phyloP scores from a whole-genome alignment of 1,140 invertebrate species.

The Branchinecta lindahli region DNA sequence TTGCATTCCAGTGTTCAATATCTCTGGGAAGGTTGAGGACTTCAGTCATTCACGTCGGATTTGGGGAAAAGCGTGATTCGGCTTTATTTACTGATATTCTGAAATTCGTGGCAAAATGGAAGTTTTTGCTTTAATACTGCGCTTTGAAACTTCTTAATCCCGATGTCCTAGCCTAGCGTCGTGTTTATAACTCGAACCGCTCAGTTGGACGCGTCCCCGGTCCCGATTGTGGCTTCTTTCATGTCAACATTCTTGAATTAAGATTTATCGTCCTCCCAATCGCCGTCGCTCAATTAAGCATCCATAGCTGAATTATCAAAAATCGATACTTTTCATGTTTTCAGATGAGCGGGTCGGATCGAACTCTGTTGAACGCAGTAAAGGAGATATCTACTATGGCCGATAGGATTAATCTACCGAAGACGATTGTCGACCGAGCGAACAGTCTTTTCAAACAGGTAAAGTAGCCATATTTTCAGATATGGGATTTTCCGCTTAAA shows the following conservation, averaged over 20 bases:
- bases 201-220: not conserved
- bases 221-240: not conserved
- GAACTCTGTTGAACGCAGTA: constrained; percentile 87
- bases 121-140: no score
- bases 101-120: no score
- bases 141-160: no score
- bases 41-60: no score
- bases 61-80: no score
- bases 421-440: constrained; percentile 84
- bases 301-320: not conserved
- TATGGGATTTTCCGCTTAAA: no score
- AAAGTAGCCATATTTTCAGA: not conserved
- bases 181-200: not conserved
- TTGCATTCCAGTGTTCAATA: no score
- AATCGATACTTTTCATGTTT: constrained; percentile 22
- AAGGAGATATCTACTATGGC: constrained; percentile 94
- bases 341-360: constrained; percentile 74
- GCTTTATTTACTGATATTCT: no score
- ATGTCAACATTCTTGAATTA: not conserved
- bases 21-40: no score
- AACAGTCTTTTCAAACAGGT: constrained; percentile 81
- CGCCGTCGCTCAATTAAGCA: not conserved
- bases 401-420: constrained; percentile 89
- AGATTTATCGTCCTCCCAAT: not conserved
- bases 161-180: not conserved